Conservation (phyloP, 37 sponge, comb jelly and placozoan genomes). For the Oscarella lobularis region DNA sequence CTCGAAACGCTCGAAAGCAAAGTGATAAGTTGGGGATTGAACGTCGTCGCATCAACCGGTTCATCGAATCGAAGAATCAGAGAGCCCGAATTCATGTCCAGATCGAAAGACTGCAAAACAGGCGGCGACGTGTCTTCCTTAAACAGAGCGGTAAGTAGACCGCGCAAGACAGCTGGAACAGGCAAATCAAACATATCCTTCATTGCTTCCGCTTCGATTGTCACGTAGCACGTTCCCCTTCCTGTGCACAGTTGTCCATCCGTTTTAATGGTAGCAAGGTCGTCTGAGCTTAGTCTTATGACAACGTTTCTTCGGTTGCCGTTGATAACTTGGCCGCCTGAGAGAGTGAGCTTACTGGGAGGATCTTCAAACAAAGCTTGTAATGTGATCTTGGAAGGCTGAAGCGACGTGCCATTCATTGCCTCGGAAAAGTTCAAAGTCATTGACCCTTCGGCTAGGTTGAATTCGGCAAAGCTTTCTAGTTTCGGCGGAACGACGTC, state of each 20-base stretch:
- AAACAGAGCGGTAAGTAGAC: constrained; percentile 5
- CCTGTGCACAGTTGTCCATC: constrained; percentile 66
- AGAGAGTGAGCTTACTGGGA: constrained; percentile 27
- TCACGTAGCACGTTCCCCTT: constrained; percentile 84
- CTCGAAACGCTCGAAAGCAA: constrained; percentile 8
- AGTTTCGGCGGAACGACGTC: constrained; percentile 43
- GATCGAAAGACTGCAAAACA: constrained; percentile 2
- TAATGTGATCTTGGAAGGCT: constrained; percentile 28
- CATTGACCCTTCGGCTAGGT: constrained; percentile 30
- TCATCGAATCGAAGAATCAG: constrained; percentile 61
- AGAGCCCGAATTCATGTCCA: constrained; percentile 5
- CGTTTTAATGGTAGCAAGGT: constrained; percentile 34
- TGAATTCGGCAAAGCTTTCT: constrained; percentile 42
- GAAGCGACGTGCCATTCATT: constrained; percentile 33
- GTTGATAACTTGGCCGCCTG: constrained; percentile 30
- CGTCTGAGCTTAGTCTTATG: constrained; percentile 26
- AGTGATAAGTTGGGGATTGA: constrained; percentile 39
- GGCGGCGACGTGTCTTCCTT: constrained; percentile 7
- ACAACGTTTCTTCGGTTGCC: constrained; percentile 19
- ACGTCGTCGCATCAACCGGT: constrained; percentile 44
- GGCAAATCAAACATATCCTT: constrained; percentile 23
- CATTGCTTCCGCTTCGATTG: constrained; percentile 20
- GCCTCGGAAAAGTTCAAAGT: constrained; percentile 62
- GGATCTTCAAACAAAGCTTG: constrained; percentile 64
- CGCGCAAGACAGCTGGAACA: neutral